Evolutionary conservation across 2,797 vertebrate genomes (phyloP), one percentile per base, ranked within the genome.

Genomic region (Alectoris magna): DNA sequence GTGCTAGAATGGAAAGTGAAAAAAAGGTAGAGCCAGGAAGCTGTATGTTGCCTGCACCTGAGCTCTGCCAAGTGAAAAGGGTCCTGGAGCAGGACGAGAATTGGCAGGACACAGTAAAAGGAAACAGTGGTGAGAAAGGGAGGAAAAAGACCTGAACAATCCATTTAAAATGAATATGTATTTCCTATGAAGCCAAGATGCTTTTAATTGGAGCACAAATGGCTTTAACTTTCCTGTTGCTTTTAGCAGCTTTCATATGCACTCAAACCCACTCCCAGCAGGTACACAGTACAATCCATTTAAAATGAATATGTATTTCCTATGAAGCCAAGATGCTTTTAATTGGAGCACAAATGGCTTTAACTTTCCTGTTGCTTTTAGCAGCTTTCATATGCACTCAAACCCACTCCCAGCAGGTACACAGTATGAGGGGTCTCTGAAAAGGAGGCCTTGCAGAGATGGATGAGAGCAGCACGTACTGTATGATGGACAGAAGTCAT

Each of bases 181-280:
- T 62, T 49, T 43, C 55, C 36, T 24, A 21, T 68, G 58, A 74
- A 75, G 74, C 55, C 75, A 76, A 64, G 44, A 31, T 16, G 34
- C 53, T 39, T 9, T 59, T 60, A 46, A 58, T 49, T 39, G 27
- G 27, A 38, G 19, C 77, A 88, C 34, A 81, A 39, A 43, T 5
- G 21, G 10, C 26, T 8, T 21, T 64, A 24, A 7, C 24, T 48
- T 60, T 74, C 80, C 73, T 29, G 36, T 79, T 9, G 6, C 14
- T 92, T 78, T 19, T 71, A 55, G 23, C 9, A 19, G 8, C 43
- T 90, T 90, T 92, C 21, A 8, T 62, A 43, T 6, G 22, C 5
- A 7, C 17, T 49, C 31, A 36, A 17, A 8, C 0, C 3, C 51
- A 1, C 16, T 9, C 18, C 44, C 36, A 68, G n/a, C 60, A 26